Evolutionary conservation across 2,797 vertebrate genomes (phyloP), one percentile per base, ranked within the genome.

Genomic region (Gymnopithys bicolor): DNA sequence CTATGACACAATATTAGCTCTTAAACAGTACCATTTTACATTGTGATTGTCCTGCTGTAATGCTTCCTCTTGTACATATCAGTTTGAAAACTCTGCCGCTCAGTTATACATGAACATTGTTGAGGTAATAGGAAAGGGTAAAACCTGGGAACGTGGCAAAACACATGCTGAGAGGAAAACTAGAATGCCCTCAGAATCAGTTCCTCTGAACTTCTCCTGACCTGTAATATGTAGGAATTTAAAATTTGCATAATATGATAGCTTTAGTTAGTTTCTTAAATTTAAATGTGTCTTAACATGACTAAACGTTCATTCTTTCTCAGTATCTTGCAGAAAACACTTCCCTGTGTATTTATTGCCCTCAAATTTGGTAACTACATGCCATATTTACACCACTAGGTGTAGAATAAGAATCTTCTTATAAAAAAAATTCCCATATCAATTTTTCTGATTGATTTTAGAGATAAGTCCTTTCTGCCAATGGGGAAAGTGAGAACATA

Each of bases 21-120:
- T 66, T 62, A 15, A 71, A 77, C 12, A 81, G 43, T 10, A 4
- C 9, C 45, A 3, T 69, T 51, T 64, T 58, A 28, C 0, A 0
- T 90, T 59, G 25, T 85, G 23, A 28, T 58, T 68, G 22, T 87
- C 33, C 41, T 88, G 25, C 33, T 73, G 12, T 39, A 67, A 37
- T 45, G 3, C 5, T 90, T 86, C 21, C 33, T 80, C n/a, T 80
- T 74, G 19, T 41, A 32, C 10, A 2, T 17, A 63, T 4, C 63
- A 35, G 51, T 69, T 25, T 58, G 16, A 88, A 78, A 81, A 25
- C 30, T 78, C 55, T 68, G 39, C 39, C 49, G 32, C 51, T 76
- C 66, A 62, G 27, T 78, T 88, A 16, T 3, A 30, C n/a, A n/a
- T 59, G 51, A 76, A 70, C 28, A 49, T 28, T 76, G 33, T n/a